Percentiles rank a stretch among this genome's conserved stretches.
Conservation (phyloP, 1,140 invertebrate genomes). For the Drosophila sucinea region DNA sequence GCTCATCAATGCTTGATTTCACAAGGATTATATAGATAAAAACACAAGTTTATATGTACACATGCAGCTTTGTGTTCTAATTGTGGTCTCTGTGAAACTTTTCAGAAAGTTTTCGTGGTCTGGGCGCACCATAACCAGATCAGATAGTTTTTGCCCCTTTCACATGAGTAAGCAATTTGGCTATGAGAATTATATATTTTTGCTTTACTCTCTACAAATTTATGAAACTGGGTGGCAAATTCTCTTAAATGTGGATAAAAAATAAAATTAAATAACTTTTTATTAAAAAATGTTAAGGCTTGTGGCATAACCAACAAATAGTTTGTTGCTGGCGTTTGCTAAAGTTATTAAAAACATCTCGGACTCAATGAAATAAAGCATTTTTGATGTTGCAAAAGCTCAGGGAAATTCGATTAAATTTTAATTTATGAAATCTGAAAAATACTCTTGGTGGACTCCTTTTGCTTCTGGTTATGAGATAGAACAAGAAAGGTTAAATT, state of each 20-base stretch:
- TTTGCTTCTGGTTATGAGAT: too few species aligned
- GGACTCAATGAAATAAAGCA: too few species aligned
- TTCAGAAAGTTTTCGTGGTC: neutral
- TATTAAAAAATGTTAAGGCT: neutral
- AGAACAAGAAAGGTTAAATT: too few species aligned
- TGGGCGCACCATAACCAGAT: neutral
- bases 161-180: constrained; percentile 17
- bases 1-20: constrained; percentile 43
- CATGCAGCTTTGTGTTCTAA: too few species aligned
- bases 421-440: too few species aligned
- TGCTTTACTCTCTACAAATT: neutral
- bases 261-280: neutral
- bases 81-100: constrained; percentile 4
- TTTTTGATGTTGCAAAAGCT: too few species aligned
- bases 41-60: neutral
- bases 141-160: constrained; percentile 6
- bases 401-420: too few species aligned
- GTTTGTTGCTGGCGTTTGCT: too few species aligned
- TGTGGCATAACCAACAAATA: neutral
- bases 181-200: constrained; percentile 1
- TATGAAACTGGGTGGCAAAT: neutral
- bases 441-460: too few species aligned
- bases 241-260: neutral
- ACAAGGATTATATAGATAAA: neutral
- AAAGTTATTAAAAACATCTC: too few species aligned